phyloP scores from a whole-genome alignment of 2,113 vertebrate genomes.

The Thermophis baileyi region DNA sequence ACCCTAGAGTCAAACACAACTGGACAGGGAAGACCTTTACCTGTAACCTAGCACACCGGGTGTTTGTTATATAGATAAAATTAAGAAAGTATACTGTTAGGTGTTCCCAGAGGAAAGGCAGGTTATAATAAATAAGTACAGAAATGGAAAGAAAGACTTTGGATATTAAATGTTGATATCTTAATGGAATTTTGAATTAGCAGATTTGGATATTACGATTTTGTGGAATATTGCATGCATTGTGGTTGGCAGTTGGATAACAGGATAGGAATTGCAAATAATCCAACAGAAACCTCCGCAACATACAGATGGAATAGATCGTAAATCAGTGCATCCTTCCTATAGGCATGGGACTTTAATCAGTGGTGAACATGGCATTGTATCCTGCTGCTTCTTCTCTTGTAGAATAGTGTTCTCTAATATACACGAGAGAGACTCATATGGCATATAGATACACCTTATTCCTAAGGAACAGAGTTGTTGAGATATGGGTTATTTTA shows the following conservation, averaged over 20 bases:
- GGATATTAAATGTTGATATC: neutral
- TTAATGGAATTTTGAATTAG: neutral
- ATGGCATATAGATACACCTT: neutral
- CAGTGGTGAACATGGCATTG: neutral
- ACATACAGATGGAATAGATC: neutral
- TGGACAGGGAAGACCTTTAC: too few species aligned
- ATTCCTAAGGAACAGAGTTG: neutral
- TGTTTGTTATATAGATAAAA: neutral
- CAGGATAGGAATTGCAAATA: neutral
- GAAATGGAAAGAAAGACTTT: neutral
- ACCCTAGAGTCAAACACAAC: too few species aligned
- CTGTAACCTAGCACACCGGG: neutral
- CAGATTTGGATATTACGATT: neutral
- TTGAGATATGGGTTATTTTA: neutral
- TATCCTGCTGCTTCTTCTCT: neutral
- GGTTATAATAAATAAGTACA: neutral
- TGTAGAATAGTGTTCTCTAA: neutral
- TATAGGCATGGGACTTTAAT: neutral
- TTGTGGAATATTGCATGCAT: neutral
- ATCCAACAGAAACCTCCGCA: neutral
- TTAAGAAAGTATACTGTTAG: neutral
- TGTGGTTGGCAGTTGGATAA: neutral
- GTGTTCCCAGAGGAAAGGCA: neutral
- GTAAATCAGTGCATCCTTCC: neutral
- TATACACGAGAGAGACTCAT: neutral